A percentile compares a stretch with the other conserved stretches of the same genome.
Evolutionary conservation across 2,113 vertebrate genomes (phyloP).

Genomic region (Caranx ignobilis): DNA sequence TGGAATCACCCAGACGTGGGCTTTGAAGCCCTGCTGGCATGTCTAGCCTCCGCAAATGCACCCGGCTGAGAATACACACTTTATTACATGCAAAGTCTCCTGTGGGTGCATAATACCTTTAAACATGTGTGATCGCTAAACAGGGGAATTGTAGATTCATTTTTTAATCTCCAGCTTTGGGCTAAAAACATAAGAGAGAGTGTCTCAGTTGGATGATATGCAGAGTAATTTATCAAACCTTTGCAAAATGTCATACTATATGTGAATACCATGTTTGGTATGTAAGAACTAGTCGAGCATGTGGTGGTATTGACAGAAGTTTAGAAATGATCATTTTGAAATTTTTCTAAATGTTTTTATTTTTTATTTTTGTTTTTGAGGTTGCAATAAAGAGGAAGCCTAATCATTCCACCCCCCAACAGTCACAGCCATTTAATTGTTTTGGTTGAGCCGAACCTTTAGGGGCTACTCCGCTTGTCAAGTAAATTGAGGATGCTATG

Average conservation of each 20-base stretch:
- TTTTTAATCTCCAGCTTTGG: slow-evolving; percentile 61
- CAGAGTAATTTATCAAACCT: slow-evolving; percentile 61
- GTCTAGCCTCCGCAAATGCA: slow-evolving; percentile 67
- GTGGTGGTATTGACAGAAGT: not conserved
- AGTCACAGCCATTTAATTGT: slow-evolving; percentile 48
- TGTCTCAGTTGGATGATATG: slow-evolving; percentile 43
- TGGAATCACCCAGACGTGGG: slow-evolving; percentile 73
- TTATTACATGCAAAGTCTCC: slow-evolving; percentile 78
- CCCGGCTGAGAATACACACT: slow-evolving; percentile 76
- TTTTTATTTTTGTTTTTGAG: not conserved
- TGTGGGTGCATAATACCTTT: slow-evolving; percentile 68
- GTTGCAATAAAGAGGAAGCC: slow-evolving; percentile 1
- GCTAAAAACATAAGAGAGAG: slow-evolving; percentile 30
- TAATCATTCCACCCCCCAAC: not conserved
- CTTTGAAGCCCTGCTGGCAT: slow-evolving; percentile 65
- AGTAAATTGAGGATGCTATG: slow-evolving; percentile 52
- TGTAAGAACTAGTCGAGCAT: slow-evolving; percentile 21
- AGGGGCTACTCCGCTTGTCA: slow-evolving; percentile 44
- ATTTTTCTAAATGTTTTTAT: slow-evolving; percentile 11
- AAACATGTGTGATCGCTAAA: slow-evolving; percentile 73
- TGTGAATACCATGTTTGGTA: slow-evolving; percentile 24
- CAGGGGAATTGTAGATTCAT: slow-evolving; percentile 57
- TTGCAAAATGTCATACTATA: slow-evolving; percentile 38
- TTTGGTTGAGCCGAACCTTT: slow-evolving; percentile 49
- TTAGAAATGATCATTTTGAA: not conserved